A percentile compares a stretch with the other conserved stretches of the same genome.
Conservation (phyloP, 1,140 invertebrate genomes). For the Aculops lycopersici region DNA sequence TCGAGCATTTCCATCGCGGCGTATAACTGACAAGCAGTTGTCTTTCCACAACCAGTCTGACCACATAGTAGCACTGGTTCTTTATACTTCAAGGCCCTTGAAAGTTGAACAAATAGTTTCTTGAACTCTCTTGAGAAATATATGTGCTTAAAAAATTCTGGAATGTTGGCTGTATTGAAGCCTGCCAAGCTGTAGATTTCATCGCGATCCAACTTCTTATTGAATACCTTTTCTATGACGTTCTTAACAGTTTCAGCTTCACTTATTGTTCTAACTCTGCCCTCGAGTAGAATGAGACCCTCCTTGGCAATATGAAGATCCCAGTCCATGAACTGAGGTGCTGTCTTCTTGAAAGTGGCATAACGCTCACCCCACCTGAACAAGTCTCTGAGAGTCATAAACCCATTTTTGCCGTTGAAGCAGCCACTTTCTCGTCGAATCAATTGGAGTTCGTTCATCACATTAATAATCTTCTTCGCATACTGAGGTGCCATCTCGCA, state of each 20-base stretch:
- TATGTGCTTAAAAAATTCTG: constrained; percentile 31
- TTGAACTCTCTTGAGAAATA: constrained; percentile 79
- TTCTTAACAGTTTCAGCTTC: constrained; percentile 26
- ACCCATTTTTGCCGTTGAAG: constrained; percentile 72
- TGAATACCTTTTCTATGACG: constrained; percentile 52
- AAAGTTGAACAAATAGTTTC: constrained; percentile 57
- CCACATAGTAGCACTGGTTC: constrained; percentile 87
- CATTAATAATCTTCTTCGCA: constrained; percentile 60
- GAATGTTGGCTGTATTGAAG: constrained; percentile 4
- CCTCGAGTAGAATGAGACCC: constrained; percentile 71
- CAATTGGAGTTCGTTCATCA: constrained; percentile 59
- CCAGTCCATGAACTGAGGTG: constrained; percentile 49
- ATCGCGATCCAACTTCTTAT: constrained; percentile 32
- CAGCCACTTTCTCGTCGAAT: constrained; percentile 22
- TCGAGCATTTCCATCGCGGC: constrained; percentile 28
- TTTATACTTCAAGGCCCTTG: constrained; percentile 49
- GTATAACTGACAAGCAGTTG: constrained; percentile 67
- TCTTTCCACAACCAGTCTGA: constrained; percentile 94
- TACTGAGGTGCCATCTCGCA: constrained; percentile 59
- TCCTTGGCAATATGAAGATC: constrained; percentile 86
- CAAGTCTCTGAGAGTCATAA: constrained; percentile 71
- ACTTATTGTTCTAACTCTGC: constrained; percentile 51
- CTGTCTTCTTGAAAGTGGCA: constrained; percentile 19
- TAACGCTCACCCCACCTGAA: constrained; percentile 94
- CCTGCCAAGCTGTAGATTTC: constrained; percentile 28